A percentile compares a stretch with the other conserved stretches of the same genome.
Evolutionary conservation across 2,888 invertebrate species (phyloP).

Genomic region (Ichneumoninae sp.): DNA sequence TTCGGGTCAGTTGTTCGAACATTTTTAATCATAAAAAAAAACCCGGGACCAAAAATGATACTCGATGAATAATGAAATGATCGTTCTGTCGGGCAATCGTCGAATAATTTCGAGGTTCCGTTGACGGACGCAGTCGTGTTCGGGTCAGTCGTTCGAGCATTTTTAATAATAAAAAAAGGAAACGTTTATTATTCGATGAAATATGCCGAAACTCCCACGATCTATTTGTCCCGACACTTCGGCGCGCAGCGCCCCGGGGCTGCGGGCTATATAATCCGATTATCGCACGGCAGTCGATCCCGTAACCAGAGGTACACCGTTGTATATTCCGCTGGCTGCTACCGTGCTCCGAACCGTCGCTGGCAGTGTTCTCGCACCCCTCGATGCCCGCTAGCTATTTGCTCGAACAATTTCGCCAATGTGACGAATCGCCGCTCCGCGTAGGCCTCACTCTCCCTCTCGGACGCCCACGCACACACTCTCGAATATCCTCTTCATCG

Average conservation of each 20-base stretch:
- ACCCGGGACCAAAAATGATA: neutral
- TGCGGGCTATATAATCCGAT: conserved; percentile 60
- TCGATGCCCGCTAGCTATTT: conserved; percentile 63
- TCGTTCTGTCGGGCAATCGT: conserved; percentile 35
- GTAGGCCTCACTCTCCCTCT: conserved; percentile 31
- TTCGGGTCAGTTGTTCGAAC: too few relatives aligned
- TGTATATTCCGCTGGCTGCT: neutral
- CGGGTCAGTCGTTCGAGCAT: too few relatives aligned
- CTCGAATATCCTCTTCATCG: conserved; percentile 13
- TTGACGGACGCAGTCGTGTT: too few relatives aligned
- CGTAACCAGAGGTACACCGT: conserved; percentile 29
- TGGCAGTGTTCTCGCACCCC: conserved; percentile 43
- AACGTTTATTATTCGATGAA: conserved; percentile 55
- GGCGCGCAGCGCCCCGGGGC: conserved; percentile 15
- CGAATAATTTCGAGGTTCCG: neutral
- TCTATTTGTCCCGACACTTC: conserved; percentile 48
- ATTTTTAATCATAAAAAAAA: too few relatives aligned
- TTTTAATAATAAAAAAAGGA: neutral
- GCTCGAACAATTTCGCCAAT: conserved; percentile 66
- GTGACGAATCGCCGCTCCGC: conserved; percentile 65
- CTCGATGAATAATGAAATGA: conserved; percentile 26
- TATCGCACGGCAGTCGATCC: conserved; percentile 63
- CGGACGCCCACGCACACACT: neutral
- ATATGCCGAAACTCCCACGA: conserved; percentile 45
- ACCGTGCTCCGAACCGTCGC: neutral